phyloP scores from a whole-genome alignment of 2,113 vertebrate species.

The Chascanopsetta lugubris region DNA sequence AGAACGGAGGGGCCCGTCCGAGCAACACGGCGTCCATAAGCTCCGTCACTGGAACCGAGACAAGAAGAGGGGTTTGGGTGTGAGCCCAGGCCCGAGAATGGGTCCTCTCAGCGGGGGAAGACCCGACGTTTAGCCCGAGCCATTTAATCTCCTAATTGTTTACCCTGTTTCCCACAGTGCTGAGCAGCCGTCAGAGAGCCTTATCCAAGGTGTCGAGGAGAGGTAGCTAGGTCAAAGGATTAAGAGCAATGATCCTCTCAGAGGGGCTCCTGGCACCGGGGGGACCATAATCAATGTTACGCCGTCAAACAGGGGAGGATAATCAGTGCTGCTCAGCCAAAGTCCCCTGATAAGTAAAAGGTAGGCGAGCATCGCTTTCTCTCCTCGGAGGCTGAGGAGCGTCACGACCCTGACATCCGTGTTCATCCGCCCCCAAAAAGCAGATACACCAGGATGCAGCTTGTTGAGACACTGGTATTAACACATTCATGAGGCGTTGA shows the following conservation, averaged over 20 bases:
- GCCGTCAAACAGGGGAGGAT: constrained; percentile 71
- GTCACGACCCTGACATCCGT: constrained; percentile 8
- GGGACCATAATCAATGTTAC: constrained; percentile 74
- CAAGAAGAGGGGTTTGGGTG: constrained; percentile 63
- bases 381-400: constrained; percentile 16
- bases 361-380: constrained; percentile 41
- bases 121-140: constrained; percentile 62
- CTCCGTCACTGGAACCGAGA: constrained; percentile 62
- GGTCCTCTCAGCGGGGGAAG: constrained; percentile 56
- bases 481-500: no score
- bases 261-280: constrained; percentile 66
- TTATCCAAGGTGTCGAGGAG: constrained; percentile 76
- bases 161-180: constrained; percentile 69
- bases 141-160: constrained; percentile 80
- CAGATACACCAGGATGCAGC: constrained; percentile 19
- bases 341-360: constrained; percentile 62
- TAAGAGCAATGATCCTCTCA: constrained; percentile 79
- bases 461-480: constrained; percentile 24
- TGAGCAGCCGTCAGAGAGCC: constrained; percentile 54
- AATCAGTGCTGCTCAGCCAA: constrained; percentile 70
- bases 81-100: constrained; percentile 66
- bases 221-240: constrained; percentile 76
- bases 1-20: constrained; percentile 48
- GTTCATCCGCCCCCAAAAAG: constrained; percentile 3
- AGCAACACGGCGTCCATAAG: constrained; percentile 41